Evolutionary conservation across 2,888 invertebrate species (phyloP).

Genomic region (Cosmopolites sordidus): DNA sequence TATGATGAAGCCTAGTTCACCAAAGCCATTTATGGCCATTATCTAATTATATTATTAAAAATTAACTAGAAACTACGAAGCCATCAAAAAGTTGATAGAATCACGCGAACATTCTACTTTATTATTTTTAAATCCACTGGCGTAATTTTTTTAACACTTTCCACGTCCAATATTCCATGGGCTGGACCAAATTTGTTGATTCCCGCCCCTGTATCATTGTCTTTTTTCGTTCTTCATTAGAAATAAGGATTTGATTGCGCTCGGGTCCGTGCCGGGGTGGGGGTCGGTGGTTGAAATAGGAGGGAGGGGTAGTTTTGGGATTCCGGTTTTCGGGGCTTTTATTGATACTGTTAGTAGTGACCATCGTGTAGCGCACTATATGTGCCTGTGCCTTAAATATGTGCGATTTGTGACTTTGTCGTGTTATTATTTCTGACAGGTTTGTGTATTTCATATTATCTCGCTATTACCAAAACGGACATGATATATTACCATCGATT

Average conservation of each 20-base stretch:
- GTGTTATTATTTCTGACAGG: neutral
- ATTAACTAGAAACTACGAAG: conserved; percentile 7
- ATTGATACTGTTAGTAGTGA: conserved; percentile 28
- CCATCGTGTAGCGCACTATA: conserved; percentile 17
- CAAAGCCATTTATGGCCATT: conserved; percentile 16
- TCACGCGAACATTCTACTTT: neutral
- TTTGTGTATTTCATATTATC: neutral
- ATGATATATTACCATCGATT: too few relatives aligned
- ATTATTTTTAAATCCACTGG: too few relatives aligned
- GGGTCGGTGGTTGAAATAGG: conserved; percentile 23
- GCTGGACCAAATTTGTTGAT: neutral
- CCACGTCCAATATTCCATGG: too few relatives aligned
- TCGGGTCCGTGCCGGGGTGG: conserved; percentile 15
- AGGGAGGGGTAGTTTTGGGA: conserved; percentile 21
- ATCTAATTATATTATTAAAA: conserved; percentile 19
- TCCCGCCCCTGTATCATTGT: conserved; percentile 12
- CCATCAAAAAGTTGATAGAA: neutral
- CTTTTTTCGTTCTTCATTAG: conserved; percentile 23
- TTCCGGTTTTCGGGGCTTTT: conserved; percentile 26
- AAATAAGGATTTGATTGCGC: conserved; percentile 20
- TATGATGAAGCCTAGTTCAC: conserved; percentile 13
- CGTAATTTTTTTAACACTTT: too few relatives aligned
- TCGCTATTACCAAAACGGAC: too few relatives aligned
- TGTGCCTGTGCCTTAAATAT: conserved; percentile 7
- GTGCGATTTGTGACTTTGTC: conserved; percentile 1